Evolutionary conservation across 2,113 vertebrate species (phyloP).

Genomic region (Sphaerodactylus townsendi): DNA sequence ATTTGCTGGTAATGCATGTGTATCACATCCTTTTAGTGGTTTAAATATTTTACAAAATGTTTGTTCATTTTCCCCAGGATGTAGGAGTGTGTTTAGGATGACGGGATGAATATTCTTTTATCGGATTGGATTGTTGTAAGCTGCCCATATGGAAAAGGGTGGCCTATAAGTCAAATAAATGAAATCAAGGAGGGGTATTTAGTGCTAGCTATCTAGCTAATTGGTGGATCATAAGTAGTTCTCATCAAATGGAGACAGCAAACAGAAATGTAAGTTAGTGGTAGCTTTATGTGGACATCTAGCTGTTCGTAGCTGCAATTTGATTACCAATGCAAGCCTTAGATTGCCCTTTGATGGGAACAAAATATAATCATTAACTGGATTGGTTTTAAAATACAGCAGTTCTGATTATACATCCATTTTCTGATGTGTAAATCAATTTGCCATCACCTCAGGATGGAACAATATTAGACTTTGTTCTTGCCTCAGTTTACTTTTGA

Average conservation of each 20-base stretch:
- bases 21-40: neutral
- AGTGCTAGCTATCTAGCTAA: fast-evolving
- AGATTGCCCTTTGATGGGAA: slow-evolving; percentile 25
- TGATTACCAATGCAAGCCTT: slow-evolving; percentile 14
- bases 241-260: neutral
- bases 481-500: neutral
- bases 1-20: slow-evolving; percentile 16
- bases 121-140: too few relatives aligned
- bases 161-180: too few relatives aligned
- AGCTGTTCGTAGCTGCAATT: neutral
- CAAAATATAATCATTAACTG: slow-evolving; percentile 63
- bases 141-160: too few relatives aligned
- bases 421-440: slow-evolving; percentile 18
- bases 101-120: too few relatives aligned
- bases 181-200: neutral
- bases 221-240: neutral
- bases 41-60: neutral
- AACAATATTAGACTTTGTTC: slow-evolving; percentile 16
- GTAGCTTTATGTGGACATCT: neutral
- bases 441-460: slow-evolving; percentile 1
- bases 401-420: neutral
- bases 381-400: slow-evolving; percentile 24
- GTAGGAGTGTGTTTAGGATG: neutral
- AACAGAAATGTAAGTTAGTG: neutral
- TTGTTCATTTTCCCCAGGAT: slow-evolving; percentile 22